Evolutionary conservation across 2,113 vertebrate genomes (phyloP), one percentile per base, ranked within the genome.

Genomic region (Pseudorhombus dupliciocellatus): DNA sequence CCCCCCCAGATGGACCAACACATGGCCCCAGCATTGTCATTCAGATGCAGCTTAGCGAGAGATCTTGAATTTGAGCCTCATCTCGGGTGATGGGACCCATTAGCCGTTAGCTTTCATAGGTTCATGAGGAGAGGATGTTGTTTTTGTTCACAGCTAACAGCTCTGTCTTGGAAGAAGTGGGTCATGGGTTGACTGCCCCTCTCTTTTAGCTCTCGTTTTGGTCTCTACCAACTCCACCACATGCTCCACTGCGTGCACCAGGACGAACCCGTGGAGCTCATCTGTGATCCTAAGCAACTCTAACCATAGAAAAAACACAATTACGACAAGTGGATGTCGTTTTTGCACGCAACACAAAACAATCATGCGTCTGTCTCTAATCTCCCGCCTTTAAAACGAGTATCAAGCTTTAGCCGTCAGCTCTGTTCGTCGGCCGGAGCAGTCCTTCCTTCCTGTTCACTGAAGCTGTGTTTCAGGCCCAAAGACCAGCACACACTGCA

Each of bases 1-100:
- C n/a, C n/a, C n/a, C 4, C 56, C 70, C 87, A 90, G 85, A 91
- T 90, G 89, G 89, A 70, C 46, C 59, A 11, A 88, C 88, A 91
- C 86, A 89, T 89, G 88, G 88, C 66, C 57, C 0, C 4, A 64
- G 72, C 80, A 76, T 91, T 91, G 88, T 91, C 80, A 89, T 91
- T 91, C 77, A 91, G 88, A 89, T 89, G 69, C 58, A 57, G 66
- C 75, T 68, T 85, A 73, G 83, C 10, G 11, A 34, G 31, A 34
- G 31, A 34, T 34, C 11, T 34, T 37, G 11, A 12, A 37, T 37
- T 3, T 37, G 34, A 37, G 12, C 34, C 10, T 37, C 11, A 37
- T 10, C 12, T 75, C 21, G 55, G n/a, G n/a, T n/a, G n/a, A n/a
- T n/a, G n/a, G n/a, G n/a, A n/a, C n/a, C n/a, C n/a, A n/a, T n/a